These are phyloP conservation scores for Laspeyria flexula DNA, from an alignment of 2,888 invertebrate genomes.

Conservation along the genomic window DNA sequence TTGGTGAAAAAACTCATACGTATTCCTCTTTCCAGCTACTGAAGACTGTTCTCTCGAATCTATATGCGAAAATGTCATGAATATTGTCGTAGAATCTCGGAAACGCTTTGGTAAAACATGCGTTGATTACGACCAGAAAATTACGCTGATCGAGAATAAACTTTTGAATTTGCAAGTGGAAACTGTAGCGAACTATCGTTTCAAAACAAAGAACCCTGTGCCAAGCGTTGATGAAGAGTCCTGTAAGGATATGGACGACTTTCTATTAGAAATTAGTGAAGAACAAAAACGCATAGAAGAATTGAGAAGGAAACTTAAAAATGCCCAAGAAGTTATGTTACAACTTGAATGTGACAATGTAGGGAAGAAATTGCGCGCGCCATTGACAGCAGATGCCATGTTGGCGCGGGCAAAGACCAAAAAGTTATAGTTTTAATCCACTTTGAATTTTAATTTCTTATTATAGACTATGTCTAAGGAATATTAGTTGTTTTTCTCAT, in stretches of 20 bases:
- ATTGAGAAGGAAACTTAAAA: conserved; percentile 53
- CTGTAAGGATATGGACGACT: conserved; percentile 61
- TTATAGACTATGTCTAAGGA: not conserved
- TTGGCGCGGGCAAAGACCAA: conserved; percentile 60
- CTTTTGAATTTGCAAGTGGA: conserved; percentile 67
- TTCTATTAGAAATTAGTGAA: conserved; percentile 55
- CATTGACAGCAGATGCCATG: conserved; percentile 61
- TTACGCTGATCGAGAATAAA: conserved; percentile 65
- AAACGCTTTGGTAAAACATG: conserved; percentile 75
- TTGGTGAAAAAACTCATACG: not conserved
- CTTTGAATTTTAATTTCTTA: not conserved
- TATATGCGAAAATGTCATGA: conserved; percentile 77
- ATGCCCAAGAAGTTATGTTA: conserved; percentile 59
- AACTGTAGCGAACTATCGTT: conserved; percentile 60
- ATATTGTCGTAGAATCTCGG: conserved; percentile 75
- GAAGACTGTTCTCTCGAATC: conserved; percentile 58
- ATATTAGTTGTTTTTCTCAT: too few species aligned
- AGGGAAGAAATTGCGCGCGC: conserved; percentile 55
- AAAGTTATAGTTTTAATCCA: conserved; percentile 15
- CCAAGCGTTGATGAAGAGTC: conserved; percentile 50
- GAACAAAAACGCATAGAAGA: conserved; percentile 56
- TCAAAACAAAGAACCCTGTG: conserved; percentile 60
- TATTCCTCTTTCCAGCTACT: conserved; percentile 48
- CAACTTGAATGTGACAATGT: conserved; percentile 65
- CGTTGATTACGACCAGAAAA: conserved; percentile 68